Conservation (phyloP, 2,113 vertebrate genomes). For the Typhlomys cinereus region DNA sequence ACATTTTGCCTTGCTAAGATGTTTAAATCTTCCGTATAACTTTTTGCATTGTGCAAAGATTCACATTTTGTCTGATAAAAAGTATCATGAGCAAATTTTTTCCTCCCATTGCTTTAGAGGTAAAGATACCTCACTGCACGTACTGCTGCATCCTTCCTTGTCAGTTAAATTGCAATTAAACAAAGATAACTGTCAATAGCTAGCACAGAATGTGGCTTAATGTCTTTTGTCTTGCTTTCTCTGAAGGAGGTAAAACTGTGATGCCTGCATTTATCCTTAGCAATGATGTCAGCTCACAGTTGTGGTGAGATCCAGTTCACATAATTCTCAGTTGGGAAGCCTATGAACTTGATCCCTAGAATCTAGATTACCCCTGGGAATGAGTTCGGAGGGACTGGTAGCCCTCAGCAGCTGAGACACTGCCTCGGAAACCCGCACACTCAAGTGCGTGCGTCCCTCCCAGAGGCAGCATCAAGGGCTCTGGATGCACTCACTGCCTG, state of each 20-base stretch:
- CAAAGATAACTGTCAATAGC: not conserved
- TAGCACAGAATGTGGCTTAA: not conserved
- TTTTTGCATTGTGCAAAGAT: conserved; percentile 2
- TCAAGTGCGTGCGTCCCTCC: not conserved
- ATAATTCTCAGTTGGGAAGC: not conserved
- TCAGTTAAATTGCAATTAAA: not conserved
- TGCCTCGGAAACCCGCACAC: not conserved
- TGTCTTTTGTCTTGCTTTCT: not conserved
- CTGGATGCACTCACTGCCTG: too few species aligned
- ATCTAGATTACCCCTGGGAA: not conserved
- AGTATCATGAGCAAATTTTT: not conserved
- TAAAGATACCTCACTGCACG: not conserved
- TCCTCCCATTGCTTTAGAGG: not conserved
- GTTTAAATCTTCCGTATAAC: not conserved
- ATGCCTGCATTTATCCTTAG: conserved; percentile 10
- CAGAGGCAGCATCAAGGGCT: not conserved
- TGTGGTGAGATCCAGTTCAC: not conserved
- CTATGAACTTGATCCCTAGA: not conserved
- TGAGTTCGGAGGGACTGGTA: not conserved
- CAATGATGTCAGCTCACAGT: not conserved
- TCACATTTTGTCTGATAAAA: not conserved
- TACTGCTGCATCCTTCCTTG: not conserved
- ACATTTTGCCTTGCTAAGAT: not conserved
- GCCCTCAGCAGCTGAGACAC: too few species aligned
- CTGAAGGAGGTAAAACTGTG: not conserved